Base-by-base conservation (phyloP, 2,888 invertebrate genomes). In the Eurytoma adleriae region DNA sequence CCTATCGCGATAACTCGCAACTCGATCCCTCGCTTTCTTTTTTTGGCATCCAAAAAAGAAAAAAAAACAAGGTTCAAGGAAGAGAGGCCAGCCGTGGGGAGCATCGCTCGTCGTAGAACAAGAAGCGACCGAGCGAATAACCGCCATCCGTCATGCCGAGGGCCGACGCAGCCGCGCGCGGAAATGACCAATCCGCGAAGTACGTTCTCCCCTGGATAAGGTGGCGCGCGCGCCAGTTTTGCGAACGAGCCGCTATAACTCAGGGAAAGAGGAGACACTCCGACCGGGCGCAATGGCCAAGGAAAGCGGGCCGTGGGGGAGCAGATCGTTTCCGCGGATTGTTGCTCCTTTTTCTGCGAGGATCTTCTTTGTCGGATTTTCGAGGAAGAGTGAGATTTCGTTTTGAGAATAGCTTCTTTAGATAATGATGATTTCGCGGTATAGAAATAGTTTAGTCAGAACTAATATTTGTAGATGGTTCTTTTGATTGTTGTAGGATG, bases 251-350 rank as follows among this genome's bases (percentile, higher is more conserved):
- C 48, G 56, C 48, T 62, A 77, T 77, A 77, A 77, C 59, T 82
- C 82, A 80, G 61, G 66, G 73, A 72, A 2, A 2, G 30, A 30
- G 30, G 30, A 30, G 30, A 30, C 73, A 62, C 79, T 79, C n/a
- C 71, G 72, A 77, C 66, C 64, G 72, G 59, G 24, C 16, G 54
- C 66, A 81, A 81, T 61, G 30, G 30, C 30, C 30, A 4, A 30
- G 30, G 30, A 30, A 30, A 30, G 4, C 30, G 30, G 30, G 4
- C 30, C 30, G 30, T 3, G 30, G 4, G 30, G 30, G 4, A 30
- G 30, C 30, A 30, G 30, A 30, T 30, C 30, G 30, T 30, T 30
- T 30, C 30, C 4, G 30, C 2, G 4, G 30, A 30, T 30, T 30
- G 30, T 30, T 30, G 30, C 30, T 30, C 30, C 4, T 30, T 30